Base-by-base conservation (phyloP, 2,888 invertebrate species). In the Trichogramma evanescens region DNA sequence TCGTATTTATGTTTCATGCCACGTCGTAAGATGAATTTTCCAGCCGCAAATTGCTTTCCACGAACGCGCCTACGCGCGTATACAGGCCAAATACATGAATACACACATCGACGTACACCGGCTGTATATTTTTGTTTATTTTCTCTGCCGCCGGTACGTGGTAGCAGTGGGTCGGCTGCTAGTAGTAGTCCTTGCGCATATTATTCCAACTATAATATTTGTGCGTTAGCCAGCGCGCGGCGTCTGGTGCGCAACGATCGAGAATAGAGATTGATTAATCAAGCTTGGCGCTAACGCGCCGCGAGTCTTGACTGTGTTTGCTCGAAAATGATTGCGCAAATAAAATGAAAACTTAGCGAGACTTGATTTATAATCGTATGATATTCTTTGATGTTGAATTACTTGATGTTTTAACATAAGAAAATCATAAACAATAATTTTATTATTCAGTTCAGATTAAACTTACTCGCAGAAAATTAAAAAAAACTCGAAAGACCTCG, bases 261-360 rank as follows among this genome's bases (percentile, higher is more conserved):
- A 26, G 26, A 26, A 26, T 2, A 26, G 26, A 26, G 26, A 26
- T 26, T 26, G 26, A 26, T 26, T 26, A 26, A 26, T 26, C 26
- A 26, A 26, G 26, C 26, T 26, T 26, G 3, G 26, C 26, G 3
- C 26, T 26, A 26, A 26, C 26, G 26, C 26, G 26, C 26, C n/a
- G 2, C 8, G 9, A 39, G 50, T 42, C 10, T 5, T 10, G 44
- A 3, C 3, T 26, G 26, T 59, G 59, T 63, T 60, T 60, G 49
- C 44, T 26, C 52, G 42, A 49, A 54, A 61, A 58, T 51, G 54
- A 63, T 61, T 63, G 61, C 54, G 38, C 13, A 13, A 13, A 48
- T 48, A 48, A 10, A 50, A 56, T 42, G 43, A 49, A 41, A 10
- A 50, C 6, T 49, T 43, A 39, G 40, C n/a, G 13, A 56, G 49